Percentiles rank a stretch among this genome's conserved stretches.
These are phyloP conservation scores for Tenualosa ilisha DNA, from an alignment of 2,797 vertebrate species.

Conservation along the genomic window DNA sequence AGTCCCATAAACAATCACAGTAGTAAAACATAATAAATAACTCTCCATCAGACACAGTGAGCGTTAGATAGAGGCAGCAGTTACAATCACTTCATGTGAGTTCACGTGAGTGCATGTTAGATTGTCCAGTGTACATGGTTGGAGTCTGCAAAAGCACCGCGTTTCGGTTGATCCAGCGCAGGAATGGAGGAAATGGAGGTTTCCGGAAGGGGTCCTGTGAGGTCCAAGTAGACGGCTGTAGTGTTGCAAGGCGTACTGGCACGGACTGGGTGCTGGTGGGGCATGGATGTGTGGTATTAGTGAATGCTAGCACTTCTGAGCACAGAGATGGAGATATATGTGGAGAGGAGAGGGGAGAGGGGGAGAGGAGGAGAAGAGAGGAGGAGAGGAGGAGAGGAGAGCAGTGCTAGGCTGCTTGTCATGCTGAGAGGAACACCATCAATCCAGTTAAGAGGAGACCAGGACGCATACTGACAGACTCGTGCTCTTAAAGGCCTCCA, in stretches of 20 bases:
- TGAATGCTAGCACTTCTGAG: not conserved
- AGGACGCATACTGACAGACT: not conserved
- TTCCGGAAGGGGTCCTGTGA: not conserved
- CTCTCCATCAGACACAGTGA: not conserved
- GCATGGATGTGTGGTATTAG: no score
- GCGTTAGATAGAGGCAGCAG: not conserved
- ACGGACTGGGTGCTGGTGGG: no score
- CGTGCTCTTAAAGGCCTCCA: not conserved
- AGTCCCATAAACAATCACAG: not conserved
- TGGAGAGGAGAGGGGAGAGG: no score
- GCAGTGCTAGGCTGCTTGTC: not conserved
- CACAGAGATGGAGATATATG: not conserved
- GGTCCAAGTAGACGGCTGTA: no score
- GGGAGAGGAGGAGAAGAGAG: no score
- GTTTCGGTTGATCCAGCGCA: not conserved
- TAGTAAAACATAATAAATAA: not conserved
- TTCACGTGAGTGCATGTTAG: not conserved
- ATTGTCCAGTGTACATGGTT: not conserved
- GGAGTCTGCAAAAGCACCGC: not conserved
- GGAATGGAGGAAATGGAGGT: not conserved
- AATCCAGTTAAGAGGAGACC: not conserved
- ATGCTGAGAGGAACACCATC: not conserved
- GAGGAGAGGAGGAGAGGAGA: not conserved
- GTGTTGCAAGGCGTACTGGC: no score
- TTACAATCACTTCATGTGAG: not conserved